Conservation (phyloP, 92 coral and sea anemone species). For the Hydrozoanthus gracilis region DNA sequence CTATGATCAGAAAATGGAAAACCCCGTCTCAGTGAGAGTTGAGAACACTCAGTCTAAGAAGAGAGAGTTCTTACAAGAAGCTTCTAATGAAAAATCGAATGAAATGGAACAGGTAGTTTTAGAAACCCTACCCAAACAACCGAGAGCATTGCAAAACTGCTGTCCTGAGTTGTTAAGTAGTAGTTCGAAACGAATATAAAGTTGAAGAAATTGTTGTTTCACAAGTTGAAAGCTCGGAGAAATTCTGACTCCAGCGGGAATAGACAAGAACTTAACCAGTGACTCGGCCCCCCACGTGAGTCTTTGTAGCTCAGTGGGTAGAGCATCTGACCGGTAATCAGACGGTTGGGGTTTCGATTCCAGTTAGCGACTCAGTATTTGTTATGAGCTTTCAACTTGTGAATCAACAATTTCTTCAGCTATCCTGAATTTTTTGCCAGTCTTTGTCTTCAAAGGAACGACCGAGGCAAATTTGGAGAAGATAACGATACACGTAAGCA, state of each 20-base stretch:
- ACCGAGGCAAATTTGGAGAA: no score
- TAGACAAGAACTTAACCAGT: no score
- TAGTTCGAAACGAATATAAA: no score
- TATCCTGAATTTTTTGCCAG: no score
- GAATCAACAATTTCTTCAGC: neutral
- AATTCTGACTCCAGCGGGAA: no score
- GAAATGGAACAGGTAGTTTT: conserved; percentile 40
- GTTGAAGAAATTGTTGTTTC: no score
- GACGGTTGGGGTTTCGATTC: neutral
- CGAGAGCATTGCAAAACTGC: conserved; percentile 30
- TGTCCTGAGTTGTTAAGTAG: neutral
- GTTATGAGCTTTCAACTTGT: no score
- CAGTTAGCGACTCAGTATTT: neutral
- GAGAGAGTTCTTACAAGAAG: neutral
- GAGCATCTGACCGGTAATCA: no score
- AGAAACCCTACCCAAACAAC: conserved; percentile 33
- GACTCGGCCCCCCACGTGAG: no score
- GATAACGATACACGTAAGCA: conserved; percentile 26
- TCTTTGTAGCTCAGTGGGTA: no score
- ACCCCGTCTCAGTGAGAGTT: neutral
- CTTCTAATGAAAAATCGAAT: conserved; percentile 9
- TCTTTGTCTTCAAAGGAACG: neutral
- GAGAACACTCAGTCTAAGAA: conserved; percentile 3
- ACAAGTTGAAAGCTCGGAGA: no score
- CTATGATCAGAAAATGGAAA: no score